Evolutionary conservation across 2,113 vertebrate species (phyloP).

Genomic region (Brachyhypopomus gauderio): DNA sequence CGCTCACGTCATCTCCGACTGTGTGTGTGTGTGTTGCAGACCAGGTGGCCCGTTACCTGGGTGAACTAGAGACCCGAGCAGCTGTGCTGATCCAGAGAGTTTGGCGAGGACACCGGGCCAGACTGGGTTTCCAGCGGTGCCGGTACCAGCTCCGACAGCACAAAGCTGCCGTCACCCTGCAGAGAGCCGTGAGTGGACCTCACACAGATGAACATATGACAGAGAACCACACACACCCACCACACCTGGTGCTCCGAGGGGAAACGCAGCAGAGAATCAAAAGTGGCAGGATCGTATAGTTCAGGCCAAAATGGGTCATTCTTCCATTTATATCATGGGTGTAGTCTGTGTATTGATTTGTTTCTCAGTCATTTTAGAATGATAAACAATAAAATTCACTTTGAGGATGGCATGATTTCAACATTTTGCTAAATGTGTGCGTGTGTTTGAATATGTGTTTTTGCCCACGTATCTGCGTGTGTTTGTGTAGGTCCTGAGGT

Average conservation of each 20-base stretch:
- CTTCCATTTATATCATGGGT: too few species aligned
- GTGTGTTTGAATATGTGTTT: neutral
- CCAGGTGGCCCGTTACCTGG: conserved; percentile 82
- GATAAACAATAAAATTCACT: too few species aligned
- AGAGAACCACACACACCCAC: neutral
- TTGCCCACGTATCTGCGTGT: neutral
- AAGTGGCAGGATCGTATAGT: too few species aligned
- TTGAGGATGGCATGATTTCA: too few species aligned
- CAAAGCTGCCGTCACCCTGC: conserved; percentile 84
- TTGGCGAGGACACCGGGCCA: conserved; percentile 85
- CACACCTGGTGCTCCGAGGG: neutral
- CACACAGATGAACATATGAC: conserved; percentile 13
- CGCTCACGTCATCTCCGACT: neutral
- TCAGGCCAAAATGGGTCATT: too few species aligned
- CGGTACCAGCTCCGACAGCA: conserved; percentile 72
- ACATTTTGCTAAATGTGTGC: neutral
- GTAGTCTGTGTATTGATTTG: too few species aligned
- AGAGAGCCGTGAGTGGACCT: conserved; percentile 83
- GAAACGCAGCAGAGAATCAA: too few species aligned
- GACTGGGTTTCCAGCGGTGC: conserved; percentile 75
- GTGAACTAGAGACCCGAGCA: conserved; percentile 81
- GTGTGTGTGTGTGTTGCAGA: conserved; percentile 58
- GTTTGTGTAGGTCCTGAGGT: conserved; percentile 76
- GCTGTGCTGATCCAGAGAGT: conserved; percentile 88
- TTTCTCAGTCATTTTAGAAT: too few species aligned